A percentile compares a stretch with the other conserved stretches of the same genome.
phyloP scores from a whole-genome alignment of 2,888 invertebrate genomes.

The Sipunculus nudus region DNA sequence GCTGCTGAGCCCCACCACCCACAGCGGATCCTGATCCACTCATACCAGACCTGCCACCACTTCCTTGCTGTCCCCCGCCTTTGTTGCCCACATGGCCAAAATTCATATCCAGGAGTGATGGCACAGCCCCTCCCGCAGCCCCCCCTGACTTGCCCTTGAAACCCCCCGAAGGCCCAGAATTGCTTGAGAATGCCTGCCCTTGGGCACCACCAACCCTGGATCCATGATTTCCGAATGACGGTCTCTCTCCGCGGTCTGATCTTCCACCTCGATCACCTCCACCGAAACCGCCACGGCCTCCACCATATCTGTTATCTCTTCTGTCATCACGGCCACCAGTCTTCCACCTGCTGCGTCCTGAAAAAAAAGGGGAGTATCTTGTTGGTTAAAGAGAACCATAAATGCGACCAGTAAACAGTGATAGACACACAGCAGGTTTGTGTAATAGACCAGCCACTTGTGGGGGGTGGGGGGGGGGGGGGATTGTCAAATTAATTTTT shows the following conservation, averaged over 20 bases:
- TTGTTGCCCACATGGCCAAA: constrained; percentile 3
- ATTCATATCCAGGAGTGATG: constrained; percentile 14
- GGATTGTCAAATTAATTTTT: too few relatives aligned
- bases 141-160: constrained; percentile 7
- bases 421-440: background rate
- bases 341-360: constrained; percentile 42
- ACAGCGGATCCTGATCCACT: too few relatives aligned
- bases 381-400: too few relatives aligned
- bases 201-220: constrained; percentile 10
- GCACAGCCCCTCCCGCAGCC: constrained; percentile 4
- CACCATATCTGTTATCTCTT: constrained; percentile 13
- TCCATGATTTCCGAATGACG: constrained; percentile 5
- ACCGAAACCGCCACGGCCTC: constrained; percentile 27
- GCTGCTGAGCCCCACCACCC: too few relatives aligned
- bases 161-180: constrained; percentile 3
- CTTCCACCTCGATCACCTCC: constrained; percentile 22
- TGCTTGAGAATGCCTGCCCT: too few relatives aligned
- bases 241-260: constrained; percentile 8
- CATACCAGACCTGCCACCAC: too few relatives aligned
- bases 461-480: background rate
- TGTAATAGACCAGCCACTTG: background rate
- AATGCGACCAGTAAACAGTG: too few relatives aligned
- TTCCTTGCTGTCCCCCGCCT: too few relatives aligned
- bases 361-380: constrained; percentile 21
- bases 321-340: constrained; percentile 23